Evolutionary conservation across 2,113 vertebrate genomes (phyloP).

Genomic region (Apus apus): DNA sequence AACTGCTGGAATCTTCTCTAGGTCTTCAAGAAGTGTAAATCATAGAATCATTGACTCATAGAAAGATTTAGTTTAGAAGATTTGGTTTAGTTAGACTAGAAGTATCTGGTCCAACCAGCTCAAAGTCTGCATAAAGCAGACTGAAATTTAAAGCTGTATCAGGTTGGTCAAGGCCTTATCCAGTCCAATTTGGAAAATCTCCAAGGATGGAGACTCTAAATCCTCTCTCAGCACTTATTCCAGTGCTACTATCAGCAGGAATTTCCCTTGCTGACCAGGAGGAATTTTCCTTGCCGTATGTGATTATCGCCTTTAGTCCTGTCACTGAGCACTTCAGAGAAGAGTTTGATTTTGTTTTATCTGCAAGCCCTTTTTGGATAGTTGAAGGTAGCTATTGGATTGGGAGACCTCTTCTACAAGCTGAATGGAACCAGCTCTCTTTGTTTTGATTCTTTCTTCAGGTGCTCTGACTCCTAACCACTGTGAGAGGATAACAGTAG

Average conservation of each 20-base stretch:
- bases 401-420: not conserved
- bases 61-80: not conserved
- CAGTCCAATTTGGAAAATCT: not conserved
- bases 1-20: not conserved
- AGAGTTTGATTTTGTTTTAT: not conserved
- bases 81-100: not conserved
- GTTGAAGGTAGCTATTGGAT: not conserved
- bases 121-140: not conserved
- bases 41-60: not conserved
- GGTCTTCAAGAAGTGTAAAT: not conserved
- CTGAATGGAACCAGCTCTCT: not conserved
- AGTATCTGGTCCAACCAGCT: not conserved
- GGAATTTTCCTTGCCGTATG: not conserved
- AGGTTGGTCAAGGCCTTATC: not conserved
- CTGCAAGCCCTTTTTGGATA: not conserved
- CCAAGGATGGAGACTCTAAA: not conserved
- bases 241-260: not conserved
- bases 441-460: not conserved
- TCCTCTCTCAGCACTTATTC: not conserved
- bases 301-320: not conserved
- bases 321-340: not conserved
- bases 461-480: not conserved
- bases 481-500: not conserved
- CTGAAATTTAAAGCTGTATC: not conserved
- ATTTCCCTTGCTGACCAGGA: not conserved